A percentile compares a stretch with the other conserved stretches of the same genome.
phyloP scores from a whole-genome alignment of 2,797 vertebrate species.

The Intellagama lesueurii region DNA sequence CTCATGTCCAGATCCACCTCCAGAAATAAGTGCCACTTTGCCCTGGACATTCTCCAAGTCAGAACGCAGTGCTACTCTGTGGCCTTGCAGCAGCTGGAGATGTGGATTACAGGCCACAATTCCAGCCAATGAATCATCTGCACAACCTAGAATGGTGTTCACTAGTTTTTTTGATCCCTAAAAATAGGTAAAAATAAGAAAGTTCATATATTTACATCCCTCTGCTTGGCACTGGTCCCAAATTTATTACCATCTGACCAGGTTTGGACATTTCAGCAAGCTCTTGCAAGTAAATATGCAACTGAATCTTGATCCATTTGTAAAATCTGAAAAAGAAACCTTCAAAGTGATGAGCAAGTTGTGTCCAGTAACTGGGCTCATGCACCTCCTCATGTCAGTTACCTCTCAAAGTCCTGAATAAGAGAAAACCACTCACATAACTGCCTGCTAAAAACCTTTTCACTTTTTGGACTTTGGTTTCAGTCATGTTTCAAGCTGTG shows the following conservation, averaged over 20 bases:
- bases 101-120: slow-evolving; percentile 78
- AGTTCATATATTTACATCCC: neutral
- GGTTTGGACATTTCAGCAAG: neutral
- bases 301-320: neutral
- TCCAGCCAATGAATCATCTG: slow-evolving; percentile 88
- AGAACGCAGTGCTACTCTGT: slow-evolving; percentile 86
- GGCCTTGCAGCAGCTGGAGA: slow-evolving; percentile 84
- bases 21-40: slow-evolving; percentile 89
- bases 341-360: neutral
- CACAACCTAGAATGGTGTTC: slow-evolving; percentile 83
- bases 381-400: neutral
- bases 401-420: neutral
- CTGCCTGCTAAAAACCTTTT: neutral
- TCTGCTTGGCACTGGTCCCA: neutral
- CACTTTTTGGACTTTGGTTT: neutral
- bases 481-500: neutral
- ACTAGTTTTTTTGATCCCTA: slow-evolving; percentile 87
- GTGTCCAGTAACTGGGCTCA: neutral
- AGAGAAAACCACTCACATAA: neutral
- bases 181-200: accelerated
- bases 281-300: neutral
- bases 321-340: neutral
- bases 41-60: slow-evolving; percentile 83
- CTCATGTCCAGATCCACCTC: slow-evolving; percentile 94
- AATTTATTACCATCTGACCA: neutral